Conservation (phyloP, 1,140 invertebrate species). For the Dendroctonus valens region DNA sequence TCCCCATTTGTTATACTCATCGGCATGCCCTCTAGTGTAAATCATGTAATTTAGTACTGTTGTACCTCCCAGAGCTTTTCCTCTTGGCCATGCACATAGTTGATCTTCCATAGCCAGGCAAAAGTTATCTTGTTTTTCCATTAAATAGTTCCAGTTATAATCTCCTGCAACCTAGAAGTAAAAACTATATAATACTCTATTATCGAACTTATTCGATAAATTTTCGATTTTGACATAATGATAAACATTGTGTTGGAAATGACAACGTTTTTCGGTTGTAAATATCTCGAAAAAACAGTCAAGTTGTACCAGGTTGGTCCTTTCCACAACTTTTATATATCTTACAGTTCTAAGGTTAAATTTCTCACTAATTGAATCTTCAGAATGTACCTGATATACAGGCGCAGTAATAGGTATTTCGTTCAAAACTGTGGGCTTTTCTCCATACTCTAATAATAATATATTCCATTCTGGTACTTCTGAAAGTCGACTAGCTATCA, state of each 20-base stretch:
- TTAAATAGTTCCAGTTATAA: conserved; percentile 78
- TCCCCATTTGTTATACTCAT: conserved; percentile 69
- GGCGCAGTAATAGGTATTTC: conserved; percentile 30
- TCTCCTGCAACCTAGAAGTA: conserved; percentile 50
- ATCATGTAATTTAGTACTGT: conserved; percentile 67
- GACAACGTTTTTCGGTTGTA: too few relatives aligned
- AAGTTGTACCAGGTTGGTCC: background rate
- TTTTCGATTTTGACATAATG: too few relatives aligned
- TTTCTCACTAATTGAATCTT: too few relatives aligned
- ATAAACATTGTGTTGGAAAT: too few relatives aligned
- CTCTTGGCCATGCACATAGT: conserved; percentile 46
- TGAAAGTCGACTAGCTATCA: conserved; percentile 83
- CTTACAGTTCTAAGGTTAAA: background rate
- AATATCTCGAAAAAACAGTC: too few relatives aligned
- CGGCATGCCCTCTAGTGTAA: conserved; percentile 62
- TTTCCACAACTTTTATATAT: background rate
- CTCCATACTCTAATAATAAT: conserved; percentile 76
- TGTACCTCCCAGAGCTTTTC: conserved; percentile 58
- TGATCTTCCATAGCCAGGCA: conserved; percentile 56
- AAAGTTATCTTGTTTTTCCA: conserved; percentile 66
- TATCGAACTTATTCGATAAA: too few relatives aligned
- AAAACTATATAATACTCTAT: too few relatives aligned
- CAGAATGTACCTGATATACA: conserved; percentile 12
- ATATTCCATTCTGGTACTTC: conserved; percentile 74
- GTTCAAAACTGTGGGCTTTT: conserved; percentile 62